phyloP scores from a whole-genome alignment of 2,113 vertebrate genomes.

The Saguinus midas region DNA sequence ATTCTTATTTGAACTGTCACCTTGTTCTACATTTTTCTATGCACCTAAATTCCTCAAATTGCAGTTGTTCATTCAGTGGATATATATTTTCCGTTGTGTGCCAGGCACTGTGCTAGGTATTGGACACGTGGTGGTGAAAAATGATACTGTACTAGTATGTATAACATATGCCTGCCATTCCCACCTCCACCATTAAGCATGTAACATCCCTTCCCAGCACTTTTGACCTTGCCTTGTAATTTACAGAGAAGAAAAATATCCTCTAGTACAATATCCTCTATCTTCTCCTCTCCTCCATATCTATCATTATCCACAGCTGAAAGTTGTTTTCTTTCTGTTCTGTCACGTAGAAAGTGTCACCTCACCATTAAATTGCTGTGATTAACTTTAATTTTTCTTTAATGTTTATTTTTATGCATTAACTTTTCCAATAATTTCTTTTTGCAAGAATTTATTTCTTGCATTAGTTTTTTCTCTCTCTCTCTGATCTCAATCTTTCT shows the following conservation, averaged over 20 bases:
- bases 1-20: neutral
- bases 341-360: neutral
- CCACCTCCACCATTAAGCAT: neutral
- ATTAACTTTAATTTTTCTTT: neutral
- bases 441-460: too few species aligned
- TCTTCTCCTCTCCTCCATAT: neutral
- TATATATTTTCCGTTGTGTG: neutral
- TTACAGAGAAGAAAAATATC: neutral
- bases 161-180: rapidly evolving
- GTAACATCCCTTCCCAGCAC: too few species aligned
- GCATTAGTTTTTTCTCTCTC: neutral
- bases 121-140: neutral
- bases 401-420: too few species aligned
- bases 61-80: neutral
- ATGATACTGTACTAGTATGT: rapidly evolving
- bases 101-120: neutral
- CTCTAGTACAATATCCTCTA: rapidly evolving
- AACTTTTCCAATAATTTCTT: too few species aligned
- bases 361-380: neutral
- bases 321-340: neutral
- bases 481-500: neutral
- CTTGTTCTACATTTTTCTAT: neutral
- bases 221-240: neutral
- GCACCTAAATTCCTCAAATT: neutral
- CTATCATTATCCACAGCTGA: too few species aligned